Evolutionary conservation across 1,140 invertebrate species (phyloP).

Genomic region (Drosophila nikananu): DNA sequence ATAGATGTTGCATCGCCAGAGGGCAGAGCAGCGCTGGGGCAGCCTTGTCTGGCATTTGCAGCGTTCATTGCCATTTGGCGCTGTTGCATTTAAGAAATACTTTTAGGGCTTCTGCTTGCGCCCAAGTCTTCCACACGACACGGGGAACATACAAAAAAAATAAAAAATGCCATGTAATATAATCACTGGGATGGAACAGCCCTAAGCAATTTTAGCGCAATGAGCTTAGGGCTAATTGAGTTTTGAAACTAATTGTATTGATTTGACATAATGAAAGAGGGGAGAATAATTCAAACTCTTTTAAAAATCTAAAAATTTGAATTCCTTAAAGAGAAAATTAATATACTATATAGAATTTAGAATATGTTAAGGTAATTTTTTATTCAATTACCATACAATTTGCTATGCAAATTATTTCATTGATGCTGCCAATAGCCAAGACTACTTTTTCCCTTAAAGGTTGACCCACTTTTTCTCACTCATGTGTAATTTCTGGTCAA

Average conservation of each 20-base stretch:
- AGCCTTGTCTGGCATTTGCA: constrained; percentile 64
- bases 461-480: constrained; percentile 22
- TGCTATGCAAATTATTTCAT: neutral
- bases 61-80: constrained; percentile 71
- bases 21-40: constrained; percentile 15
- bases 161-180: constrained; percentile 31
- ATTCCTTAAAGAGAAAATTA: neutral
- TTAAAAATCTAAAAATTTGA: neutral
- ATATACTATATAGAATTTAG: too few species aligned
- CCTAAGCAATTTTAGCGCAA: constrained; percentile 56
- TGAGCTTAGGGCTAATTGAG: constrained; percentile 73
- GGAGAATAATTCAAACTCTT: neutral
- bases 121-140: constrained; percentile 23
- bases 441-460: constrained; percentile 8
- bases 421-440: too few species aligned
- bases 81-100: constrained; percentile 68
- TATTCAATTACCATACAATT: neutral
- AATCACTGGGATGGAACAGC: constrained; percentile 35
- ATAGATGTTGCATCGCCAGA: constrained; percentile 18
- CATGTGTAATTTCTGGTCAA: constrained; percentile 21
- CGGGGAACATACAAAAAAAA: neutral
- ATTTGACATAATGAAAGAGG: constrained; percentile 52
- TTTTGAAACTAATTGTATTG: constrained; percentile 62
- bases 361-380: neutral
- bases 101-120: constrained; percentile 68